A percentile compares a stretch with the other conserved stretches of the same genome.
These are phyloP conservation scores for Terrapene triunguis DNA, from an alignment of 2,113 vertebrate genomes.

Conservation along the genomic window DNA sequence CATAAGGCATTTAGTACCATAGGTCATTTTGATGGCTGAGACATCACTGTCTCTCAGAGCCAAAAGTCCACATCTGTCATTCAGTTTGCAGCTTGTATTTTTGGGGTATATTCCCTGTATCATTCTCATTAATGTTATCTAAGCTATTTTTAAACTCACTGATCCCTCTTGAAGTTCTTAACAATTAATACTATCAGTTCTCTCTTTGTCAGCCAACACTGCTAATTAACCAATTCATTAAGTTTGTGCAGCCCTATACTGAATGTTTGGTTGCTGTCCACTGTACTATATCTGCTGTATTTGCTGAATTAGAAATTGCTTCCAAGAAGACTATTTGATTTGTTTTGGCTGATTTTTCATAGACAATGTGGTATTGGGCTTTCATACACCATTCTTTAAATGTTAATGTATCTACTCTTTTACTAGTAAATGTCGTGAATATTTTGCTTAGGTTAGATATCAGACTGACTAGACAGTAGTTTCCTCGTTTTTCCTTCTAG, in stretches of 20 bases:
- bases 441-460: too few relatives aligned
- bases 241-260: too few relatives aligned
- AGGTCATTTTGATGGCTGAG: not conserved
- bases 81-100: accelerated
- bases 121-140: not conserved
- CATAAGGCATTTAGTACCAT: too few relatives aligned
- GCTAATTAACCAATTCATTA: not conserved
- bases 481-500: not conserved
- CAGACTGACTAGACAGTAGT: accelerated
- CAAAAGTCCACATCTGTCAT: not conserved
- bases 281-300: not conserved
- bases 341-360: not conserved
- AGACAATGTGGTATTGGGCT: not conserved
- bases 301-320: not conserved
- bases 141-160: accelerated
- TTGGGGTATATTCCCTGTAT: accelerated
- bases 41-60: not conserved
- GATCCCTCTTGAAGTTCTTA: not conserved
- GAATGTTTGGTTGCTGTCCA: not conserved
- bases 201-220: not conserved
- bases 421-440: not conserved
- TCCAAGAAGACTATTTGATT: too few relatives aligned
- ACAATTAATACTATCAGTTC: not conserved
- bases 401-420: accelerated
- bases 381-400: not conserved